These are phyloP conservation scores for Coendou prehensilis DNA, from an alignment of 2,797 vertebrate genomes.

Conservation along the genomic window DNA sequence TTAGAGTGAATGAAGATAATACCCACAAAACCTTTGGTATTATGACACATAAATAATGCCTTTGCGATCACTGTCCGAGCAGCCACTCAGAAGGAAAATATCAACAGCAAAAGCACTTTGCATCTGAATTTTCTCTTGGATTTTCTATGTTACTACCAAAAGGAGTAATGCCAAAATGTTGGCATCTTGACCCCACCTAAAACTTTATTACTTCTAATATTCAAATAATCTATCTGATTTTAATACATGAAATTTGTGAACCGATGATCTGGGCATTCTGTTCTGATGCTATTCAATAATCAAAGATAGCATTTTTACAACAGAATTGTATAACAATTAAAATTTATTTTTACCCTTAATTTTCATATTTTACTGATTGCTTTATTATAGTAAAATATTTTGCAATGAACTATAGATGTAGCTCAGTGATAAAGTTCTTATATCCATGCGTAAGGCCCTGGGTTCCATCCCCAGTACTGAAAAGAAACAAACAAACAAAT, in stretches of 20 bases:
- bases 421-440: background rate
- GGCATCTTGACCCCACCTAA: background rate
- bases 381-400: slow-evolving; percentile 8
- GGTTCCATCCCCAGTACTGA: background rate
- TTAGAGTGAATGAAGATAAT: slow-evolving; percentile 44
- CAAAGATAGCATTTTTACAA: background rate
- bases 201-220: background rate
- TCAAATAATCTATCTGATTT: slow-evolving; percentile 14
- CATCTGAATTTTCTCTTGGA: background rate
- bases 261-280: background rate
- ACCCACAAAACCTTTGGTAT: background rate
- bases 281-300: background rate
- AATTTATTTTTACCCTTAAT: background rate
- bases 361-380: background rate
- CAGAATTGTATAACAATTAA: background rate
- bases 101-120: background rate
- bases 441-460: background rate
- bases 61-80: slow-evolving; percentile 15
- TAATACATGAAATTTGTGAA: slow-evolving; percentile 17
- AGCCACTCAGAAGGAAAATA: slow-evolving; percentile 47
- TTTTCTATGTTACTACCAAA: background rate
- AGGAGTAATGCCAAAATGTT: background rate
- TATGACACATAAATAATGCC: background rate
- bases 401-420: background rate
- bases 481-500: background rate